Percentiles rank a stretch among this genome's conserved stretches.
Evolutionary conservation across 2,888 invertebrate species (phyloP).

Genomic region (Pristionchus arcanus): DNA sequence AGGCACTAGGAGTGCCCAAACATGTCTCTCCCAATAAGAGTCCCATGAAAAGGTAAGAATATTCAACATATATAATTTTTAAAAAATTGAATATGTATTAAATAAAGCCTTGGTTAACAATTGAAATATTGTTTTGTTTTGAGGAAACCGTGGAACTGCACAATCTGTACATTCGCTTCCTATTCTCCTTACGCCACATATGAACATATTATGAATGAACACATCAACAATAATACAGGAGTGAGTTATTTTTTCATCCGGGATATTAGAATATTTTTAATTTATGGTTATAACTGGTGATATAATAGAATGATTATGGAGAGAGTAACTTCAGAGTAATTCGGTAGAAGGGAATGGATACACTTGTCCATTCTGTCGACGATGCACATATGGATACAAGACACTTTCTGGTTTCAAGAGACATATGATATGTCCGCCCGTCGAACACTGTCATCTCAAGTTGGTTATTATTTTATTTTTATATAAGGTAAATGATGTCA

Average conservation of each 20-base stretch:
- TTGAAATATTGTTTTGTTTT: slow-evolving; percentile 10
- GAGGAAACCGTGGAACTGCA: slow-evolving; percentile 70
- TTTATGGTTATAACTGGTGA: background rate
- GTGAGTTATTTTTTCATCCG: background rate
- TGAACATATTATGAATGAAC: slow-evolving; percentile 40
- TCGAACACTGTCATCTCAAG: slow-evolving; percentile 68
- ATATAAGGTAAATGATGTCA: background rate
- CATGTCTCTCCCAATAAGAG: slow-evolving; percentile 61
- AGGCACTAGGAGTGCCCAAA: slow-evolving; percentile 69
- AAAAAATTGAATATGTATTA: background rate
- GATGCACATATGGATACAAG: slow-evolving; percentile 70
- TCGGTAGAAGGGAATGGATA: slow-evolving; percentile 43
- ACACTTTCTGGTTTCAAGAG: slow-evolving; percentile 67
- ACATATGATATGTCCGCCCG: slow-evolving; percentile 63
- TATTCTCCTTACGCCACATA: slow-evolving; percentile 54
- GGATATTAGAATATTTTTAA: background rate
- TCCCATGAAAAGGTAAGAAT: slow-evolving; percentile 57
- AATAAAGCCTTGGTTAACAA: background rate
- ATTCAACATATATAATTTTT: background rate
- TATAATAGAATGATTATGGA: background rate
- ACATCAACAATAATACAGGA: background rate
- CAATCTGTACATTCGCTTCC: slow-evolving; percentile 66
- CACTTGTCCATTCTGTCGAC: slow-evolving; percentile 70
- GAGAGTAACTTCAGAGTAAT: background rate
- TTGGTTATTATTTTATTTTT: slow-evolving; percentile 40